Base-by-base conservation (phyloP, 2,797 vertebrate species). In the Eulemur rubriventer region DNA sequence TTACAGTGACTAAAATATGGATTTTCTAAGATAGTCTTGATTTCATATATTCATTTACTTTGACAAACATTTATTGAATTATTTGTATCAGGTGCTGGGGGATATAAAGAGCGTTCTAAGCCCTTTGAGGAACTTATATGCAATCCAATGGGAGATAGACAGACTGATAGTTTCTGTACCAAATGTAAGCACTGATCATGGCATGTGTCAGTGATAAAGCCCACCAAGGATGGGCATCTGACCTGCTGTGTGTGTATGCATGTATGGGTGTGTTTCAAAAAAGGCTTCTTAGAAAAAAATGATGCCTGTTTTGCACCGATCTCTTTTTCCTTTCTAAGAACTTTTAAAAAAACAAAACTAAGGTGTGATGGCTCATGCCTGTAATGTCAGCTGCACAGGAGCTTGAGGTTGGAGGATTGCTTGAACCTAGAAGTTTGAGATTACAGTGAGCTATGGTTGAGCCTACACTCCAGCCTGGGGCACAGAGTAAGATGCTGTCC, bases 21-120 rank as follows among this genome's bases (percentile, higher is more conserved):
- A 57, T 84, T 84, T 89, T 92, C 55, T 88, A 69, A 76, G 43
- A 65, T 92, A 61, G 11, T 91, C 48, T 89, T 83, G 61, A 70
- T 72, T 89, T 84, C 52, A 78, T 2, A 90, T 94, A 89, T 12
- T 94, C 18, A 55, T 38, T 79, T 73, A 79, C 11, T 85, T 73
- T 72, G 16, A 89, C 28, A 65, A 80, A 85, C 30, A 18, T 95
- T 57, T 93, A 61, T 80, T 55, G 33, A 76, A 43, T 33, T 14
- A 43, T 43, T 87, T 43, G 22, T 89, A 30, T 30, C 73, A 57
- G 84, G n/a, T 88, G 17, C 33, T 65, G 33, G 46, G 14, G 13
- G 33, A 63, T 72, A 79, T 48, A 52, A 81, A 70, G 67, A 87
- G 61, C 79, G n/a, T 83, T 90, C 38, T 83, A 55, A 88, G 5